Conservation (phyloP, 2,888 invertebrate species). For the Lordiphosa andalusiaca region DNA sequence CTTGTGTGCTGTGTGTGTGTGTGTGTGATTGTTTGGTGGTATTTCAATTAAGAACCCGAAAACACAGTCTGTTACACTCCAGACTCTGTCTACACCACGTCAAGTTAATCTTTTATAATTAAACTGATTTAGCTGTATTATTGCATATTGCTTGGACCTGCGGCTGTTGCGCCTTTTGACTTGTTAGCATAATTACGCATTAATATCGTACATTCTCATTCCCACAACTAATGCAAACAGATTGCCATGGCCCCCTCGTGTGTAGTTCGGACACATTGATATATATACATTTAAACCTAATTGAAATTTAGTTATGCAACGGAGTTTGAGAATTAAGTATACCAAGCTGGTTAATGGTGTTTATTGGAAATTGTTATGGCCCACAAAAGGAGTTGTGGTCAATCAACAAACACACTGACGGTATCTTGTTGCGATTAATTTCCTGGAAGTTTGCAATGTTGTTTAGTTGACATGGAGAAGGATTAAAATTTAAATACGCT, state of each 20-base stretch:
- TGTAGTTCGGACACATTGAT: conserved; percentile 14
- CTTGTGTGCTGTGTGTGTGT: conserved; percentile 28
- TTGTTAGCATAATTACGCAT: conserved; percentile 70
- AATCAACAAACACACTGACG: no score
- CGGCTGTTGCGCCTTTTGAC: conserved; percentile 44
- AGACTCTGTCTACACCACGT: conserved; percentile 11
- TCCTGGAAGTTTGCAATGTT: no score
- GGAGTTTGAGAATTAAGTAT: background rate
- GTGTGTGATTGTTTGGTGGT: conserved; percentile 35
- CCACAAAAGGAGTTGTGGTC: no score
- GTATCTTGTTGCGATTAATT: no score
- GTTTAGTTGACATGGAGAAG: no score
- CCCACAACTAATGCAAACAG: conserved; percentile 53
- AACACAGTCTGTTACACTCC: conserved; percentile 11
- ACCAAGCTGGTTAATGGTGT: no score
- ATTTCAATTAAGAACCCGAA: conserved; percentile 61
- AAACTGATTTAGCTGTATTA: conserved; percentile 58
- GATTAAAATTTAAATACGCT: no score
- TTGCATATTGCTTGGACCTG: conserved; percentile 9
- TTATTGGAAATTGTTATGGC: no score
- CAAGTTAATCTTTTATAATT: conserved; percentile 74
- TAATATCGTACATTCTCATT: conserved; percentile 71
- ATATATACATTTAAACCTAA: conserved; percentile 48
- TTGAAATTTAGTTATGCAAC: conserved; percentile 66
- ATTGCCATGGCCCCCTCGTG: conserved; percentile 25